Evolutionary conservation across 2,888 invertebrate genomes (phyloP), one percentile per base, ranked within the genome.

Genomic region (Anorthoa munda): DNA sequence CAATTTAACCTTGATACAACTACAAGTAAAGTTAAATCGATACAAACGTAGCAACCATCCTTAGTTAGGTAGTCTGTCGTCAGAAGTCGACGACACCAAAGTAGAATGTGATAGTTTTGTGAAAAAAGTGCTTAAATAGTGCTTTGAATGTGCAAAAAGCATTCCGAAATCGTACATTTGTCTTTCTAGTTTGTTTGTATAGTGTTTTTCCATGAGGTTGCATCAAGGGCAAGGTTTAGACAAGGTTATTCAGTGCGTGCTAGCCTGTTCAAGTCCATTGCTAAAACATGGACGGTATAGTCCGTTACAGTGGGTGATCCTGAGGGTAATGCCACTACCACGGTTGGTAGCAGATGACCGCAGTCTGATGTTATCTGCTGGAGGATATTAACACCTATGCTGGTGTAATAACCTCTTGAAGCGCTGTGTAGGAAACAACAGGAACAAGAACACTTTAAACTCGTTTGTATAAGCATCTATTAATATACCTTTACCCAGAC

Each of bases 341-440:
- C 73, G 79, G 56, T 83, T 68, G 79, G 60, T 13, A 31, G 83
- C 65, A 23, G 73, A 72, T 83, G 80, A 80, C 83, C 68, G 80
- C 61, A 55, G 56, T 21, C 0, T 12, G 31, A 55, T 66, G 15
- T 15, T 79, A 79, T 67, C 55, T 39, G 12, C 53, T 51, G 21
- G 51, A 66, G 39, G 61, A 73, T 68, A 50, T 68, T 72, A 61
- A 31, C 61, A 51, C 48, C 31, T 55, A 64, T 58, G 21, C 17
- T 31, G 15, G 65, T 66, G 1, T 50, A 39, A 7, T 82, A 59
- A 66, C 66, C 61, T 77, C 13, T 61, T 80, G 15, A 15, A 13
- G 11, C 9, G 11, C 46, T 5, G 3, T 48, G 17, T 48, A 66
- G 26, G 26, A 51, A 4, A 23, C 2, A 46, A 15, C 2, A 55